A percentile compares a stretch with the other conserved stretches of the same genome.
These are phyloP conservation scores for Chaenodraco wilsoni DNA, from an alignment of 2,797 vertebrate species.

Conservation along the genomic window DNA sequence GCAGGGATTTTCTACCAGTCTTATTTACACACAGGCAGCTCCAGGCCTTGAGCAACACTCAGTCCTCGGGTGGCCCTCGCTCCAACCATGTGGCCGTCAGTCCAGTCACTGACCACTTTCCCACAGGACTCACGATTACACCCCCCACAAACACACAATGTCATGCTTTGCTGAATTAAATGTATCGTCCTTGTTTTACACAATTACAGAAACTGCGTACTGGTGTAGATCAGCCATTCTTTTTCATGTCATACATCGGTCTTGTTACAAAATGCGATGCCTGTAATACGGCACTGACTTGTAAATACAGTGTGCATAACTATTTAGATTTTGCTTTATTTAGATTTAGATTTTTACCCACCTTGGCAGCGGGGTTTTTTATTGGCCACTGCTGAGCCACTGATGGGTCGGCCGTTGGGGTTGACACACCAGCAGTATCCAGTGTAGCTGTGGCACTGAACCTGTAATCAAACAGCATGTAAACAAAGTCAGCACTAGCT, in stretches of 20 bases:
- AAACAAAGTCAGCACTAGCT: conserved; percentile 16
- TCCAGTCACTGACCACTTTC: conserved; percentile 61
- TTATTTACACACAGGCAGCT: conserved; percentile 61
- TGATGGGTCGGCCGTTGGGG: conserved; percentile 93
- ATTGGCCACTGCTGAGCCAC: conserved; percentile 96
- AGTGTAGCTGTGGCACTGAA: conserved; percentile 98
- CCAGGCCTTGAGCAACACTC: conserved; percentile 59
- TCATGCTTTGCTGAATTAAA: conserved; percentile 32
- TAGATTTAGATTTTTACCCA: conserved; percentile 78
- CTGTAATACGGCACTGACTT: background rate
- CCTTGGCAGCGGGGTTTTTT: conserved; percentile 96
- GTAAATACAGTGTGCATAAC: background rate
- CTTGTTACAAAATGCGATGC: conserved; percentile 22
- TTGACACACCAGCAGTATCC: conserved; percentile 99
- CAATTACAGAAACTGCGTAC: conserved; percentile 34
- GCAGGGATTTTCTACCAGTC: conserved; percentile 56
- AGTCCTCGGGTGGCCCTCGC: conserved; percentile 43
- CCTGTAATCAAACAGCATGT: conserved; percentile 76
- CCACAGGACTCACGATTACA: conserved; percentile 53
- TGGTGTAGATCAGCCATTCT: conserved; percentile 1
- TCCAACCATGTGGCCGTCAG: conserved; percentile 37
- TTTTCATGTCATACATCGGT: conserved; percentile 12
- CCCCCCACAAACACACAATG: conserved; percentile 45
- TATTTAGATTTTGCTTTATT: background rate
- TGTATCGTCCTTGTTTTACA: conserved; percentile 43